Base-by-base conservation (phyloP, 2,888 invertebrate genomes). In the Poecilus cupreus region DNA sequence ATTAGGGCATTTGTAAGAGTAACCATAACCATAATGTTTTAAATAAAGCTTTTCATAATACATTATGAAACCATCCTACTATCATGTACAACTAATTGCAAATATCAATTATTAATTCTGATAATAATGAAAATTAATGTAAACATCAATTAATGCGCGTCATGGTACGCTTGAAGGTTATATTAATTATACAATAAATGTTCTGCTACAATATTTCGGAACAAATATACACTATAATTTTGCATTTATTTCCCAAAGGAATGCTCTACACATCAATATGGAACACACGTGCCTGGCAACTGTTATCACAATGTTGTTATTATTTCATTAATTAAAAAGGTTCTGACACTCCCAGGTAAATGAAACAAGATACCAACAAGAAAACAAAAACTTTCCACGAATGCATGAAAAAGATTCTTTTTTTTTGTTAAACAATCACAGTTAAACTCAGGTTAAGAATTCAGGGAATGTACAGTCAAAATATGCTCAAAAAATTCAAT, bases 31-130 rank as follows among this genome's bases (percentile, higher is more conserved):
- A 32, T 32, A 32, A n/a, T n/a, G n/a, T 51, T 51, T 8, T 18
- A 51, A 51, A 51, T 32, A 32, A 32, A 16, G 18, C 11, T 16
- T 51, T 51, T 46, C 13, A 46, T 51, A 51, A 51, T 51, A 51
- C 4, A 51, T 51, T n/a, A 51, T 51, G 18, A 51, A 51, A 18
- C 18, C 2, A 2, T 32, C 5, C 18, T 18, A 3, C 3, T 51
- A 18, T 51, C 51, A 18, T 18, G 51, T 18, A 51, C 16, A 51
- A 51, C 18, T 51, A 51, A 51, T 51, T 51, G 51, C 51, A 51
- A n/a, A 51, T 13, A 51, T 51, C 51, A 51, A 51, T 51, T 51
- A 51, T 51, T 43, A 43, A 43, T 46, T 46, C 11, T 51, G 51
- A 51, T 51, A 51, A 51, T 16, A 18, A 16, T 51, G 51, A 51